Evolutionary conservation across 2,888 invertebrate species (phyloP), one percentile per base, ranked within the genome.

Genomic region (Drosophila phalerata): DNA sequence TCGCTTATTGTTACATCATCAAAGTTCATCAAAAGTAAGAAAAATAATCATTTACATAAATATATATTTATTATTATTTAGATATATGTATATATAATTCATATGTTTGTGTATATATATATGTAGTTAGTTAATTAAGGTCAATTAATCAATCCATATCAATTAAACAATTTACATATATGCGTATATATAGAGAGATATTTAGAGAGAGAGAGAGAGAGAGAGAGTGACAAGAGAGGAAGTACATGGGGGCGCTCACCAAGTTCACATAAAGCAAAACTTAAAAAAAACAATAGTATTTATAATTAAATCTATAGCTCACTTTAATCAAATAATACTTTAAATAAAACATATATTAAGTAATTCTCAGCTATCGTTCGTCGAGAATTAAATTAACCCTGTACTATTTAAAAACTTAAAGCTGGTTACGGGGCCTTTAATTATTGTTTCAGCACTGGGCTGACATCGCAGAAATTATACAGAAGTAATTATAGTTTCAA

Each of bases 81-180:
- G 52, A 66, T 77, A 77, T 75, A 63, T 69, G 38, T 48, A 60
- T 69, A 55, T 56, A 66, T 69, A 47, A 42, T 62, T 67, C 61
- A 52, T 61, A 40, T 66, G 62, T 49, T 43, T 19, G 51, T 65
- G 49, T 64, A 51, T 72, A 56, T 72, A 45, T 57, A 62, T 77
- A 60, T 52, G 37, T 63, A 56, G 37, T n/a, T 62, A 65, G 38
- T 52, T 55, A 73, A 38, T 70, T 67, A 75, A 83, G 79, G 76
- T 77, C 79, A 85, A 81, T 88, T 84, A 81, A 88, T 83, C 81
- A 85, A 88, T 85, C 79, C 76, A 84, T 86, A 83, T 82, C 81
- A 84, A 83, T 85, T 83, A 79, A 88, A 85, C 77, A 85, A 85
- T 85, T 85, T 88, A 85, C 83, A 88, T 81, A 69, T 83, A 88